phyloP scores from a whole-genome alignment of 2,888 invertebrate species.

The Drosophila acutilabella region DNA sequence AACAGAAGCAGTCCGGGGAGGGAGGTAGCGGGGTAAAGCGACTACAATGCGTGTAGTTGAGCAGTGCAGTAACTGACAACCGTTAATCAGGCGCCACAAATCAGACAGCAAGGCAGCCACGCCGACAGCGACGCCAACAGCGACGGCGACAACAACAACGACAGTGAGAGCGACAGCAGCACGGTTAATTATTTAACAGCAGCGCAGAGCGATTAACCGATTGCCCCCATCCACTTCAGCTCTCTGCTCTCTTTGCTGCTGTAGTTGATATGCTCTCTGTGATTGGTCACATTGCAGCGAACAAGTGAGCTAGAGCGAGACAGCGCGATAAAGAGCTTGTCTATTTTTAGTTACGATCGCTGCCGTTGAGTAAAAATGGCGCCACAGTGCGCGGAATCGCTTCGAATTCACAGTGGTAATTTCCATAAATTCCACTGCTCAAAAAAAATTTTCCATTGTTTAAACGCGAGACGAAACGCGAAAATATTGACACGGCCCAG shows the following conservation, averaged over 20 bases:
- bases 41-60: conserved; percentile 35
- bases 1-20: not conserved
- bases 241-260: conserved; percentile 3
- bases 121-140: conserved; percentile 9
- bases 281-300: conserved; percentile 50
- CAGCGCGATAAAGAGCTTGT: conserved; percentile 2
- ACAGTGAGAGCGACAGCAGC: conserved; percentile 11
- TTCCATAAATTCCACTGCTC: conserved; percentile 27
- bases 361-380: conserved; percentile 41
- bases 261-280: conserved; percentile 24
- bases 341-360: conserved; percentile 54
- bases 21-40: conserved; percentile 17
- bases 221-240: not conserved
- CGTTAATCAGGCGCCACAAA: conserved; percentile 77
- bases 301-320: conserved; percentile 9
- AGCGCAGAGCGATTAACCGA: conserved; percentile 34
- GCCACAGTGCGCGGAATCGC: conserved; percentile 31
- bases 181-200: conserved; percentile 51
- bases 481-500: conserved; percentile 67
- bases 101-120: conserved; percentile 42
- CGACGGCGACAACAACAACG: conserved; percentile 17
- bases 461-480: conserved; percentile 40
- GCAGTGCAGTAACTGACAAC: conserved; percentile 58
- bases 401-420: conserved; percentile 21
- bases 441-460: conserved; percentile 46